A percentile compares a stretch with the other conserved stretches of the same genome.
phyloP scores from a whole-genome alignment of 2,888 invertebrate species.

The Pharmacophagus antenor region DNA sequence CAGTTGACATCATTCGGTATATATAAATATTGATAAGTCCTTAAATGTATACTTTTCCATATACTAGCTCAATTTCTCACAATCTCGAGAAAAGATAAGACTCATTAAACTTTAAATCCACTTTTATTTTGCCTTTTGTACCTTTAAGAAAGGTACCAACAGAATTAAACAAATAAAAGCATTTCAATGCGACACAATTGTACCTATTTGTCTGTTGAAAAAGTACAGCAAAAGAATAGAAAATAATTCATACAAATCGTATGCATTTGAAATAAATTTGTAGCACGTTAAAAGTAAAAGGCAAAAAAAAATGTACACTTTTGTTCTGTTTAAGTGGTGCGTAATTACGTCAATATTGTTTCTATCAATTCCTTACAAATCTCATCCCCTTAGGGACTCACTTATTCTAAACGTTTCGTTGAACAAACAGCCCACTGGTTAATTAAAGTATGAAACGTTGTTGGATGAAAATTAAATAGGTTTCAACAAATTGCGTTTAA shows the following conservation, averaged over 20 bases:
- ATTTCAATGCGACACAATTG: background rate
- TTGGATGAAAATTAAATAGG: conserved; percentile 59
- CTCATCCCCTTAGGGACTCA: conserved; percentile 43
- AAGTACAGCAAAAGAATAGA: background rate
- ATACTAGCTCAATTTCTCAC: no score
- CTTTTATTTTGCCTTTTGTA: no score
- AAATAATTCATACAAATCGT: background rate
- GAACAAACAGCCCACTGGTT: conserved; percentile 51
- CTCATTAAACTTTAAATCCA: no score
- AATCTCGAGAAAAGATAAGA: no score
- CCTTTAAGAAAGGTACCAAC: no score
- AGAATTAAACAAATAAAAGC: background rate
- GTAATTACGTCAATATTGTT: conserved; percentile 40
- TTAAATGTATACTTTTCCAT: no score
- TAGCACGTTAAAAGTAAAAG: background rate
- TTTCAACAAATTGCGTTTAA: conserved; percentile 54
- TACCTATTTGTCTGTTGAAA: background rate
- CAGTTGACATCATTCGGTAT: no score
- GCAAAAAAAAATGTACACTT: background rate
- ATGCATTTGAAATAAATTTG: background rate
- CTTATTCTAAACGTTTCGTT: conserved; percentile 44
- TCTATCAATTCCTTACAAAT: conserved; percentile 48
- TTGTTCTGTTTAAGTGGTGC: conserved; percentile 14
- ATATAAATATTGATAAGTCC: no score
- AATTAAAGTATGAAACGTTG: conserved; percentile 55